These are phyloP conservation scores for Drosophila dunni DNA, from an alignment of 1,140 invertebrate species.

Conservation along the genomic window DNA sequence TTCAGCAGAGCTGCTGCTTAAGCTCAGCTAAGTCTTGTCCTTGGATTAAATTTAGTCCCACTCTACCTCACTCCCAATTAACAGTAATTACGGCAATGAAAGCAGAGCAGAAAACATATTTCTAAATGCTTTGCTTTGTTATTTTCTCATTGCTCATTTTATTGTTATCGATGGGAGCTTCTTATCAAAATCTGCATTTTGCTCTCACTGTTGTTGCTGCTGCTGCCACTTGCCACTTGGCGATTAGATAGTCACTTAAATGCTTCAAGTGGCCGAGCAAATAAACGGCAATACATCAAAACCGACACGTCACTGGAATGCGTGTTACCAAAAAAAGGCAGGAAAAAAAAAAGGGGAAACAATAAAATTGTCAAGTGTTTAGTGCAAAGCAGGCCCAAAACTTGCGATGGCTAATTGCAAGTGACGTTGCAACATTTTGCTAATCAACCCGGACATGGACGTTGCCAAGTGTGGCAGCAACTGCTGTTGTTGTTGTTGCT, in stretches of 20 bases:
- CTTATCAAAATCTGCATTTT: conserved; percentile 45
- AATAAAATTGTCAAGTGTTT: neutral
- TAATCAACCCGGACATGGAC: conserved; percentile 60
- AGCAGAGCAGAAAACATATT: neutral
- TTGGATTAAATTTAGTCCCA: neutral
- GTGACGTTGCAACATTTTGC: conserved; percentile 25
- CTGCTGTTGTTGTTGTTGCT: too few relatives aligned
- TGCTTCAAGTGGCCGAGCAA: conserved; percentile 14
- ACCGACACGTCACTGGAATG: conserved; percentile 32
- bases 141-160: neutral
- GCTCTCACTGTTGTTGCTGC: neutral
- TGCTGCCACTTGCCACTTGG: conserved; percentile 22
- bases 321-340: conserved; percentile 5
- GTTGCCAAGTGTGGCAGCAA: conserved; percentile 11
- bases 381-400: neutral
- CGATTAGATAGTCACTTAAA: conserved; percentile 38
- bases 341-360: neutral
- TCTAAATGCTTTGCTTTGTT: neutral
- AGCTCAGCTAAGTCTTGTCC: neutral
- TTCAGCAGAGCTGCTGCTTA: neutral
- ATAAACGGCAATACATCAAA: conserved; percentile 40
- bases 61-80: neutral
- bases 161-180: conserved; percentile 14
- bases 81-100: neutral
- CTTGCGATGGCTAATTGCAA: conserved; percentile 40